These are phyloP conservation scores for Austrofundulus limnaeus DNA, from an alignment of 2,113 vertebrate genomes.

Conservation along the genomic window DNA sequence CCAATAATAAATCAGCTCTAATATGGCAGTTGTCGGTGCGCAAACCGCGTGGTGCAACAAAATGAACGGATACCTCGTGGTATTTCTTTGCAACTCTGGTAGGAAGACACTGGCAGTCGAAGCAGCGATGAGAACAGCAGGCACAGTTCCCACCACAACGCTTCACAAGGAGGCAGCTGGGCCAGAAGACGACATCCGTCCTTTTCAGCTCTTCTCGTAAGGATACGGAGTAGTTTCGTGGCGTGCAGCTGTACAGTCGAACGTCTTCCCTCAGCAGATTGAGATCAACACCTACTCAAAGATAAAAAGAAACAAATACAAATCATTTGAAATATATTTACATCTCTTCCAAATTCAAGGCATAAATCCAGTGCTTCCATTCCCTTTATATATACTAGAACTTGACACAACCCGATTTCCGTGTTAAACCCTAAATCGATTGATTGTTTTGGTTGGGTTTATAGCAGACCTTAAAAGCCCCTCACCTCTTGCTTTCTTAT, in stretches of 20 bases:
- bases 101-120: constrained; percentile 90
- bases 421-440: not conserved
- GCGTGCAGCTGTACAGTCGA: constrained; percentile 92
- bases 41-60: not conserved
- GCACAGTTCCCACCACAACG: constrained; percentile 97
- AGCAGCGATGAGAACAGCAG: constrained; percentile 91
- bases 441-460: not conserved
- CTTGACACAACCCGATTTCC: not conserved
- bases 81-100: constrained; percentile 91
- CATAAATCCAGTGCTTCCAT: not conserved
- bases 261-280: constrained; percentile 94
- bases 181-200: constrained; percentile 97
- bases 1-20: not conserved
- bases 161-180: constrained; percentile 93
- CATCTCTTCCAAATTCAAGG: not conserved
- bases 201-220: constrained; percentile 92
- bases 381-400: not conserved
- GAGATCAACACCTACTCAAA: constrained; percentile 87
- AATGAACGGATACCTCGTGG: constrained; percentile 84
- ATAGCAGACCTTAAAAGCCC: not conserved
- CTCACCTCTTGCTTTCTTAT: constrained; percentile 92
- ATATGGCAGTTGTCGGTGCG: not conserved
- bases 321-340: not conserved
- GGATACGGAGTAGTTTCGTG: constrained; percentile 93
- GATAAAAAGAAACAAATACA: not conserved